These are phyloP conservation scores for Nematostella vectensis DNA, from an alignment of 92 coral and sea anemone genomes.

Conservation along the genomic window DNA sequence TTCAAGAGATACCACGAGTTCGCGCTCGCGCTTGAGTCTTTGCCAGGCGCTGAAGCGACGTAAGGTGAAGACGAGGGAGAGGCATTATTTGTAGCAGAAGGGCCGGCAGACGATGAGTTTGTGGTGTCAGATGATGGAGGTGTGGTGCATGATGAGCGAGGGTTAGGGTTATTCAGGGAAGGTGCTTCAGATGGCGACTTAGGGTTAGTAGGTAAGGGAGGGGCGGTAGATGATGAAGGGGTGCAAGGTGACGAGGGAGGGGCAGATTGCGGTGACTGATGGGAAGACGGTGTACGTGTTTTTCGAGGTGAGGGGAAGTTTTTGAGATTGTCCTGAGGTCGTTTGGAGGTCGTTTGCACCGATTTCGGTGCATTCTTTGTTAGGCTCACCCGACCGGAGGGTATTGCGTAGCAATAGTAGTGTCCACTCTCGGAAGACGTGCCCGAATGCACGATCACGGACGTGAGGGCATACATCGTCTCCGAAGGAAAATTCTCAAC, in stretches of 20 bases:
- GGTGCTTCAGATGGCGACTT: neutral
- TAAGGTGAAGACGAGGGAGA: too few species aligned
- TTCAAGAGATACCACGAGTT: conserved; percentile 71
- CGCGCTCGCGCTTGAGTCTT: neutral
- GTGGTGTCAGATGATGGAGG: neutral
- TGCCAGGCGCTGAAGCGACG: too few species aligned
- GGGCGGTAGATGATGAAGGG: too few species aligned
- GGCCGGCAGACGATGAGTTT: too few species aligned
- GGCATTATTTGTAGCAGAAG: too few species aligned
- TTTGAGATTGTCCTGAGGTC: neutral
- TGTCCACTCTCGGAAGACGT: conserved; percentile 95
- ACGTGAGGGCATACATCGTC: conserved; percentile 60
- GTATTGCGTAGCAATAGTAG: conserved; percentile 85
- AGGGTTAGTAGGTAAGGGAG: neutral
- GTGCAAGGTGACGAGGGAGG: too few species aligned
- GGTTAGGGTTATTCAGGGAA: neutral
- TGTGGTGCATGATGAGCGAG: neutral
- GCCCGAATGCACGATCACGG: conserved; percentile 96
- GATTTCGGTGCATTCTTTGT: conserved; percentile 1
- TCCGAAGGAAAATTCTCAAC: conserved; percentile 33
- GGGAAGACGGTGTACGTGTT: too few species aligned
- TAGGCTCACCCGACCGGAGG: conserved; percentile 19
- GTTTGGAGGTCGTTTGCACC: too few species aligned
- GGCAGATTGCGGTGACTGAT: too few species aligned
- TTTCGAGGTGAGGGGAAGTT: too few species aligned